Conservation (phyloP, 2,797 vertebrate species). For the Sciaenops ocellatus region DNA sequence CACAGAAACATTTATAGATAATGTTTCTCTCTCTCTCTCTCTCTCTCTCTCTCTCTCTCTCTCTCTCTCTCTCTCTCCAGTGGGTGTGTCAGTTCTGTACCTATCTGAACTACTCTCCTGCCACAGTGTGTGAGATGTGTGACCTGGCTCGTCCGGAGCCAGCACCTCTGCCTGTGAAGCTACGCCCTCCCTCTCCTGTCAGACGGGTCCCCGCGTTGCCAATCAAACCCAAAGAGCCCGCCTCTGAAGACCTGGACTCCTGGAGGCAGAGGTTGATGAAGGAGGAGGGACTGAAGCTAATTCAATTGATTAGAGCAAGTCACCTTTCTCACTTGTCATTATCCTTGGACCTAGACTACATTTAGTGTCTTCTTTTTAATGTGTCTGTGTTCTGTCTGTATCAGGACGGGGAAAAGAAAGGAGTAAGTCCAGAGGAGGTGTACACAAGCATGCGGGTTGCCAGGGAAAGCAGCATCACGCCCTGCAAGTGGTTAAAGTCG, state of each 20-base stretch:
- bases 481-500: conserved; percentile 88
- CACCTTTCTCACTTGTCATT: not conserved
- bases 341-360: not conserved
- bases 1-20: too few species aligned
- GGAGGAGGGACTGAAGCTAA: conserved; percentile 89
- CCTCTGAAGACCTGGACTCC: conserved; percentile 81
- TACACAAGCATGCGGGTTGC: conserved; percentile 87
- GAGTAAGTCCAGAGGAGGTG: conserved; percentile 89
- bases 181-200: conserved; percentile 80
- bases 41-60: not conserved
- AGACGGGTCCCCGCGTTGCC: conserved; percentile 72
- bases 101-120: conserved; percentile 87
- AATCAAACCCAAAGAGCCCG: conserved; percentile 64
- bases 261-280: conserved; percentile 87
- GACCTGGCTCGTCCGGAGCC: conserved; percentile 84
- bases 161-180: conserved; percentile 70
- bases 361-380: not conserved
- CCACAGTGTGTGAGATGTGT: conserved; percentile 89
- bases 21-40: not conserved
- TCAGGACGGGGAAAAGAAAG: conserved; percentile 89
- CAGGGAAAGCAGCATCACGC: conserved; percentile 75
- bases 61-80: conserved; percentile 42
- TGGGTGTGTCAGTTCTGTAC: conserved; percentile 93
- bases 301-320: conserved; percentile 88
- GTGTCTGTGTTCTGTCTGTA: conserved; percentile 1